Conservation (phyloP, 2,113 vertebrate genomes). For the Pteropus alecto region DNA sequence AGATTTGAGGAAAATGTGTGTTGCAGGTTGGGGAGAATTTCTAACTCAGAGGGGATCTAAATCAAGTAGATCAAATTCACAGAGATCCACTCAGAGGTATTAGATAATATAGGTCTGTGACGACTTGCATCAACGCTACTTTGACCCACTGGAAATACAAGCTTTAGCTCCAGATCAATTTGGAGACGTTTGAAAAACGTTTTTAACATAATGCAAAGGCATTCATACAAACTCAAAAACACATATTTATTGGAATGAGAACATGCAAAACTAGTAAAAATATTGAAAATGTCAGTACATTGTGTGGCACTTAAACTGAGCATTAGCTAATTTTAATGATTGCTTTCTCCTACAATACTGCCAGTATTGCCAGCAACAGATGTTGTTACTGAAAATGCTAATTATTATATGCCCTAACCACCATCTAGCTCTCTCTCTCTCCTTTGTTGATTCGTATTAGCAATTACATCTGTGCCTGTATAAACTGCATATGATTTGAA, state of each 20-base stretch:
- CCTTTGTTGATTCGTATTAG: neutral
- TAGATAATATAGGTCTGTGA: neutral
- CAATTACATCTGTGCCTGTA: conserved; percentile 15
- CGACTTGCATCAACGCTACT: neutral
- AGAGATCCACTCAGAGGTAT: neutral
- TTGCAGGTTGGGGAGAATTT: neutral
- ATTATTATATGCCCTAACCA: conserved; percentile 49
- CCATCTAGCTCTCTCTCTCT: neutral
- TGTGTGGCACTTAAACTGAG: conserved; percentile 46
- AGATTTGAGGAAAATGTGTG: neutral
- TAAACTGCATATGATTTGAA: neutral
- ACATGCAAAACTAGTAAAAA: conserved; percentile 63
- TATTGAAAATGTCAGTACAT: conserved; percentile 62
- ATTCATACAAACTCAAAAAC: conserved; percentile 38
- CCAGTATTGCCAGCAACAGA: conserved; percentile 64
- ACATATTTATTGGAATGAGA: conserved; percentile 44
- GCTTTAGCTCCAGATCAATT: neutral
- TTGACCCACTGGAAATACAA: neutral
- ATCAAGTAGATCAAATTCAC: neutral
- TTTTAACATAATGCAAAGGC: conserved; percentile 32
- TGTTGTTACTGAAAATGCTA: conserved; percentile 63
- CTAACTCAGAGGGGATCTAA: neutral
- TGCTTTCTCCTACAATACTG: conserved; percentile 52
- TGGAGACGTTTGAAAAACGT: neutral
- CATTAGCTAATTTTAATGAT: conserved; percentile 64